Evolutionary conservation across 2,797 vertebrate species (phyloP), one percentile per base, ranked within the genome.

Genomic region (Silurus aristotelis): DNA sequence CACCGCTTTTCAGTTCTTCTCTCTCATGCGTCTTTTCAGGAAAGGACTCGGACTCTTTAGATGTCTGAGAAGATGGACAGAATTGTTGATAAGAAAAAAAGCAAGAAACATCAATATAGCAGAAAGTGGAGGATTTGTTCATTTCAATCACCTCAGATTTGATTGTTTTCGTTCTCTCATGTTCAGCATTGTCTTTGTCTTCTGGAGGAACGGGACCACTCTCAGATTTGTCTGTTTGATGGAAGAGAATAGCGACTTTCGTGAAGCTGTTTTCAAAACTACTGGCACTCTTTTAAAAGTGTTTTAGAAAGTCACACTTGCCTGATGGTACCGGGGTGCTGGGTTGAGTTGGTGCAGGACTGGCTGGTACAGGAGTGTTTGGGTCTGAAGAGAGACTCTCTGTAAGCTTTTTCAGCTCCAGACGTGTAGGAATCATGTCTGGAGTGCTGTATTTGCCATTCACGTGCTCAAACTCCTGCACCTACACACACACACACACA

Each of bases 401-500:
- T 0, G 92, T 94, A 66, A 93, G 94, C 83, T 98, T 99, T 93
- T 96, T 99, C 91, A 94, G 90, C 89, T 98, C 97, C 0, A 96
- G 91, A 0, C 96, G 96, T 38, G 96, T 96, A 0, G 97, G 96
- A 86, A 98, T 95, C 90, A 98, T 87, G 87, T 99, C 98, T 0
- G 98, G 97, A 64, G 97, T 98, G 89, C 98, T 99, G 92, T 97
- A 96, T 91, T 97, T 98, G 20, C 98, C 98, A 0, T 99, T 99
- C 38, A 99, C 96, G 0, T 98, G 97, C 89, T 99, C 98, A 5
- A 99, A 99, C 91, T 99, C 98, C 90, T 99, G 98, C 20, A 99
- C 98, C 98, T 99, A 85, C 22, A 80, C n/a, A 77, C 63, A 83
- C 81, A 77, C 61, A 85, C 68, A 83, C 67, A 83, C 31, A 27